Evolutionary conservation across 1,140 invertebrate genomes (phyloP).

Genomic region (Cydia splendana): DNA sequence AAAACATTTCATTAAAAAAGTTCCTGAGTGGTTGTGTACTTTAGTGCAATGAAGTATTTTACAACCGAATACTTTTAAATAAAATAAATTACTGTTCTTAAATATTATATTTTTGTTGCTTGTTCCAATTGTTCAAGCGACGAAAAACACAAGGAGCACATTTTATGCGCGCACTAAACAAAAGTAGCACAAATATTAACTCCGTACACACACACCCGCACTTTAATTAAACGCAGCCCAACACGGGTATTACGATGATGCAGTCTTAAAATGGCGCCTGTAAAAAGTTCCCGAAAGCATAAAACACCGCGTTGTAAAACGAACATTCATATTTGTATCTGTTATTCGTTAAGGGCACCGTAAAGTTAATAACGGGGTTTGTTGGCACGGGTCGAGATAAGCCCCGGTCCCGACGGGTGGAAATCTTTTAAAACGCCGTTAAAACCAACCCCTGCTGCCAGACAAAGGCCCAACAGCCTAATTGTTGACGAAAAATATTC

Average conservation of each 20-base stretch:
- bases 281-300: constrained; percentile 63
- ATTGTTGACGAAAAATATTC: constrained; percentile 78
- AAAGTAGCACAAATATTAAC: not conserved
- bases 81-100: no score
- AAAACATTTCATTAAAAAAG: no score
- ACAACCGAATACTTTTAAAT: no score
- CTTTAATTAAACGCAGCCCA: constrained; percentile 25
- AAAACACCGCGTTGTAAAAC: constrained; percentile 64
- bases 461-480: constrained; percentile 74
- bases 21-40: no score
- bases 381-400: constrained; percentile 75
- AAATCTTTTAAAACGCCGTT: constrained; percentile 79
- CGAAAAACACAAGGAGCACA: not conserved
- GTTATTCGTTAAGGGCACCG: constrained; percentile 75
- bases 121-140: no score
- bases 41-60: no score
- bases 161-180: not conserved
- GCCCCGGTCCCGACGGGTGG: constrained; percentile 58
- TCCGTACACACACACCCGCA: not conserved
- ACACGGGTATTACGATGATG: constrained; percentile 9
- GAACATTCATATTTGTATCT: constrained; percentile 74
- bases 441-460: constrained; percentile 69
- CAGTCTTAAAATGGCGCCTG: constrained; percentile 36
- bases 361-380: constrained; percentile 78
- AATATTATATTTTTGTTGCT: no score